phyloP scores from a whole-genome alignment of 64 coral and sea anemone species.

The Acropora yongei region DNA sequence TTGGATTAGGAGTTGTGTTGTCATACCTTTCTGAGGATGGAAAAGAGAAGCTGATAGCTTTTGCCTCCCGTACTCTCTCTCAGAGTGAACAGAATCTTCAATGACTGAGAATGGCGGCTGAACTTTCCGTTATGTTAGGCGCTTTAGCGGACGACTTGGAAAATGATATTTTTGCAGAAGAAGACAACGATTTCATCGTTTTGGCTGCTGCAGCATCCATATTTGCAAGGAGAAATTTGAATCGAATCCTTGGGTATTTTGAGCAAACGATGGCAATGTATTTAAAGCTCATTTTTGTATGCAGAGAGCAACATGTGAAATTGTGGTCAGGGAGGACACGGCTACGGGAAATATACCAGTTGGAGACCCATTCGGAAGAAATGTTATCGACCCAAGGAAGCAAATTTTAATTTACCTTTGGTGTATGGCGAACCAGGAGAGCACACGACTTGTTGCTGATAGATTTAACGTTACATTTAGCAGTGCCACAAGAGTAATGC shows the following conservation, averaged over 20 bases:
- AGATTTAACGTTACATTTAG: constrained; percentile 71
- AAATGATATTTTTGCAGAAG: constrained; percentile 1
- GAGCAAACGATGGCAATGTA: constrained; percentile 24
- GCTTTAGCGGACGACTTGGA: constrained; percentile 7
- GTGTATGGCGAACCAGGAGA: constrained; percentile 54
- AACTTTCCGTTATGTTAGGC: background rate
- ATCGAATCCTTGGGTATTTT: constrained; percentile 36
- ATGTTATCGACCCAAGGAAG: constrained; percentile 52
- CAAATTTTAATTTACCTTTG: constrained; percentile 61
- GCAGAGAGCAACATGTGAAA: constrained; percentile 32
- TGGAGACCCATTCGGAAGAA: constrained; percentile 58
- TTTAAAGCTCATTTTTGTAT: constrained; percentile 70
- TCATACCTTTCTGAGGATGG: no score
- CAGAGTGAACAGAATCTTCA: no score
- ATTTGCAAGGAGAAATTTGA: constrained; percentile 38
- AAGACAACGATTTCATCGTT: background rate
- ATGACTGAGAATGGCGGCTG: background rate
- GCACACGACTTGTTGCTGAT: constrained; percentile 49
- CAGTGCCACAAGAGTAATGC: constrained; percentile 45
- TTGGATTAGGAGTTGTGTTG: no score
- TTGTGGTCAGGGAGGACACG: constrained; percentile 19
- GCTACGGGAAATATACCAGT: constrained; percentile 40
- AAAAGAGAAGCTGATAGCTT: no score
- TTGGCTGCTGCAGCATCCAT: background rate
- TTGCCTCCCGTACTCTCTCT: no score